Evolutionary conservation across 1,140 invertebrate genomes (phyloP).

Genomic region (Trachelipus rathkii): DNA sequence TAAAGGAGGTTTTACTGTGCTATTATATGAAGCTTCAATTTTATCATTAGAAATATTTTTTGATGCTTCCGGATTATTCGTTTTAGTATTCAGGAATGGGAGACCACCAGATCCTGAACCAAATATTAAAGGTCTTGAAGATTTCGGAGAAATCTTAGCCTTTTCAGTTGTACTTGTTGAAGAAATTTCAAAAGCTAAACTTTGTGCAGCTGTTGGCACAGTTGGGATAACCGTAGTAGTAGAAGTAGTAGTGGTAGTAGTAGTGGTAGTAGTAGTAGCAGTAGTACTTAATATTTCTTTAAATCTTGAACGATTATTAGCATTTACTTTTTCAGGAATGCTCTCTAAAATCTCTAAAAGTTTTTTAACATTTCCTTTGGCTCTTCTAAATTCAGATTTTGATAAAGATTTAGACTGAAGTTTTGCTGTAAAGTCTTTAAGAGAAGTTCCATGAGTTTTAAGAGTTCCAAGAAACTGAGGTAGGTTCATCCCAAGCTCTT

Average conservation of each 20-base stretch:
- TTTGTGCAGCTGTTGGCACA: background rate
- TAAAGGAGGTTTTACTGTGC: background rate
- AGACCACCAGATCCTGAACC: background rate
- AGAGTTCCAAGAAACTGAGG: constrained; percentile 6
- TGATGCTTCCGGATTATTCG: too few relatives aligned
- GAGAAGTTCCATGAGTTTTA: background rate
- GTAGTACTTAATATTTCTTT: background rate
- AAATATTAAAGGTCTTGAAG: background rate
- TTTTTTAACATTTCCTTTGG: background rate
- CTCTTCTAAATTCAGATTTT: background rate
- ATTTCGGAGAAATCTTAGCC: background rate
- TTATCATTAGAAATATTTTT: background rate
- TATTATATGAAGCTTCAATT: background rate
- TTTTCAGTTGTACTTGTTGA: background rate
- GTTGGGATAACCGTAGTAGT: background rate
- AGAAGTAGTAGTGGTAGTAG: background rate
- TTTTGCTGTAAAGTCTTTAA: background rate
- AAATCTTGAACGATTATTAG: background rate
- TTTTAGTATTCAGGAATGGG: too few relatives aligned
- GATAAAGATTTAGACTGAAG: background rate
- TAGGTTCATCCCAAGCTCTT: background rate
- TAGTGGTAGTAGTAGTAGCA: background rate
- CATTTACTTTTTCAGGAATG: background rate
- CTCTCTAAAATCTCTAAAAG: background rate
- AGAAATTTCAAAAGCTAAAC: background rate